Base-by-base conservation (phyloP, 2,113 vertebrate species). In the Pogonocichla stellata region DNA sequence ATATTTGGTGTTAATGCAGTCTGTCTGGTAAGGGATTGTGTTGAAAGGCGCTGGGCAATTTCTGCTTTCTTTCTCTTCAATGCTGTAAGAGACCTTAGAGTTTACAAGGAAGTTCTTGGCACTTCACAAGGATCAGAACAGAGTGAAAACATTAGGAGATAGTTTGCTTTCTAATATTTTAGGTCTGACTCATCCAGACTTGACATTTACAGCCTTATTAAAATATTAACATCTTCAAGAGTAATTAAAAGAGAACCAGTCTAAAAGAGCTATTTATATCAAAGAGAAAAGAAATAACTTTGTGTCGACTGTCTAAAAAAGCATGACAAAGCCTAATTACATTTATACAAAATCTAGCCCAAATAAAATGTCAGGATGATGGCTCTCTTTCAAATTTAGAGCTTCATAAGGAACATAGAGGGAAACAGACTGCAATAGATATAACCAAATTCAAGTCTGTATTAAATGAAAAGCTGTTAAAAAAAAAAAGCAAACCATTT, bases 331-430 rank as follows among this genome's bases (percentile, higher is more conserved):
- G 61, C 57, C 80, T 91, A 88, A 86, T 86, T 91, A 58, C 51
- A 78, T 88, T 93, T 95, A 38, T 90, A 90, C 74, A 92, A 88
- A 90, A 78, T 82, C 71, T 51, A 96, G 51, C 42, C 74, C 87
- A 94, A 94, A 94, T 70, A 95, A 97, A 91, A 94, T 70, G 81
- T 88, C 92, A 95, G 82, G 67, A 90, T 77, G 94, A 94, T 77
- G 82, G 36, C 66, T 38, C 38, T 70, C 50, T 86, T 81, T 89
- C 90, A 94, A 83, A 77, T 82, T 79, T 47, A 60, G n/a, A 78
- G 58, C 50, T 66, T 12, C 24, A 12, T 43, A 90, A 90, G 58
- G 64, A 92, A 73, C 0, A 0, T 28, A 58, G 14, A 80, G 22
- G 38, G 51, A 93, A 87, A 92, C 71, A 86, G 58, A 75, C 47